A percentile compares a stretch with the other conserved stretches of the same genome.
Conservation (phyloP, 2,797 vertebrate genomes). For the Squalus acanthias region DNA sequence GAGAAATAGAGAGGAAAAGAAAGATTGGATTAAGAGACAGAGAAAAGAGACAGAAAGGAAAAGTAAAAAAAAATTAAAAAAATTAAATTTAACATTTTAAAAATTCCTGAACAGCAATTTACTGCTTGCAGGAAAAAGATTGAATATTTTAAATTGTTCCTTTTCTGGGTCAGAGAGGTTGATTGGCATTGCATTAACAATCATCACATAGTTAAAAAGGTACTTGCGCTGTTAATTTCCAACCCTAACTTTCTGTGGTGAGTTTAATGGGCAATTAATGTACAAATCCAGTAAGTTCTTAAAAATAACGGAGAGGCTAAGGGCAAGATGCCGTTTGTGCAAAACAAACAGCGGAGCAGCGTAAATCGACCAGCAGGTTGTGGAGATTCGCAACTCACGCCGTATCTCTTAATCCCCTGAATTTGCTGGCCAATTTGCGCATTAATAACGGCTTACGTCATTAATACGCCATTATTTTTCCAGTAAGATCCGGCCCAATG, state of each 20-base stretch:
- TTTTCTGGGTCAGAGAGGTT: not conserved
- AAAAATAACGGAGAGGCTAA: not conserved
- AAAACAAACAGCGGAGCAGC: too few species aligned
- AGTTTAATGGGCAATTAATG: not conserved
- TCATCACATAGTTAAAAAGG: not conserved
- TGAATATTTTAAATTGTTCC: not conserved
- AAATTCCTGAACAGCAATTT: not conserved
- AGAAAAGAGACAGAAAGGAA: not conserved
- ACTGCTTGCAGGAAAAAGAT: not conserved
- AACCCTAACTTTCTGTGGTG: not conserved
- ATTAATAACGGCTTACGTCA: too few species aligned
- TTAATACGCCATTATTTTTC: not conserved
- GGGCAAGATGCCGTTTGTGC: not conserved
- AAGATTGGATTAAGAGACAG: not conserved
- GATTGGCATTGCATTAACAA: not conserved
- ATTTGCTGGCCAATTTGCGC: not conserved
- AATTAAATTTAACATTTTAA: not conserved
- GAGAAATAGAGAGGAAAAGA: not conserved
- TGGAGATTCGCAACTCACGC: not conserved
- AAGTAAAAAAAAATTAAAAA: not conserved
- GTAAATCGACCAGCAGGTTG: not conserved
- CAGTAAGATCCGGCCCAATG: not conserved
- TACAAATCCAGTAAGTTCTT: not conserved
- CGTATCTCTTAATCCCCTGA: not conserved
- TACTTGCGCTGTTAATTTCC: not conserved